A percentile compares a stretch with the other conserved stretches of the same genome.
Evolutionary conservation across 2,113 vertebrate species (phyloP).

Genomic region (Orthonyx spaldingii): DNA sequence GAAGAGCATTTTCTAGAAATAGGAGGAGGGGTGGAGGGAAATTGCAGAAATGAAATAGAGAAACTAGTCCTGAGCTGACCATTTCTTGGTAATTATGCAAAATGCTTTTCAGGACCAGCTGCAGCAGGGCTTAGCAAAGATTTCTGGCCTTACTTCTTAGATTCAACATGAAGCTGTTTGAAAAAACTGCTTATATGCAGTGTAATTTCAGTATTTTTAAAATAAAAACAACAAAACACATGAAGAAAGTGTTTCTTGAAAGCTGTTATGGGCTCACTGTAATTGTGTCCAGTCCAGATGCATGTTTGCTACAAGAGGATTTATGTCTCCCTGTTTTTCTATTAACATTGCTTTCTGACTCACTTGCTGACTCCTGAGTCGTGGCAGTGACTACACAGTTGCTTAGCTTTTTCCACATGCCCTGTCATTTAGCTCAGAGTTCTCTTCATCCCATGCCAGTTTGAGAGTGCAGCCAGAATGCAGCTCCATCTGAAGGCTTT

Average conservation of each 20-base stretch:
- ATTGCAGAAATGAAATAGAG: not conserved
- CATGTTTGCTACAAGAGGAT: not conserved
- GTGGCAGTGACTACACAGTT: not conserved
- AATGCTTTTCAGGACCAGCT: conserved; percentile 6
- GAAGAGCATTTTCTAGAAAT: not conserved
- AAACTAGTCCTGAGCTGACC: not conserved
- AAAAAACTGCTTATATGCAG: not conserved
- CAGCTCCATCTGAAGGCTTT: not conserved
- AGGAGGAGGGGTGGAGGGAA: not conserved
- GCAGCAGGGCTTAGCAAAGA: not conserved
- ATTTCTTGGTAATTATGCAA: not conserved
- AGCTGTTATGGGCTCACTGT: not conserved
- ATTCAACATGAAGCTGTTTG: not conserved
- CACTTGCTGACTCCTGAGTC: not conserved
- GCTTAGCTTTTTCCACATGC: conserved; percentile 13
- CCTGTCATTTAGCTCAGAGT: not conserved
- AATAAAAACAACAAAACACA: not conserved
- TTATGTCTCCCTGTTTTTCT: conserved; percentile 5
- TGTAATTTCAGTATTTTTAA: not conserved
- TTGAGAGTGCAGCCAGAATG: not conserved
- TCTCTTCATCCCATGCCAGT: not conserved
- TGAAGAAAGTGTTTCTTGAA: not conserved
- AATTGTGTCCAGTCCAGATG: not conserved
- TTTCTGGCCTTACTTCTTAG: not conserved
- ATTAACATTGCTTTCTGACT: conserved; percentile 19